Evolutionary conservation across 2,888 invertebrate species (phyloP).

Genomic region (Kuschelorhynchus macadamiae): DNA sequence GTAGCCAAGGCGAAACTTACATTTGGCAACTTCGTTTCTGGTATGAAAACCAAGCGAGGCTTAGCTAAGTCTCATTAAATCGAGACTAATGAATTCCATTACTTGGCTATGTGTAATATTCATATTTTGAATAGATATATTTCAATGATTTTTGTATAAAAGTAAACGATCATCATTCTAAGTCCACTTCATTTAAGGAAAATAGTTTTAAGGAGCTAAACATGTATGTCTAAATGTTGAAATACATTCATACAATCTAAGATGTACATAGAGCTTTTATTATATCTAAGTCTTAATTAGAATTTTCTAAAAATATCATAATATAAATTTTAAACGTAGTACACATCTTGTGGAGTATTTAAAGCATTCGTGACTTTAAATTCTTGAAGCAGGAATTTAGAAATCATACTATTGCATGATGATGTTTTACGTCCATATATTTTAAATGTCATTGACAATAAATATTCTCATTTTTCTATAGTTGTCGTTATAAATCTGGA

Average conservation of each 20-base stretch:
- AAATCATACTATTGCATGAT: slow-evolving; percentile 21
- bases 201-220: not conserved
- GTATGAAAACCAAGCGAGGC: no score
- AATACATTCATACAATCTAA: slow-evolving; percentile 12
- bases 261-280: slow-evolving; percentile 30
- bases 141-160: no score
- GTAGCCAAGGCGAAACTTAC: no score
- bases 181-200: no score
- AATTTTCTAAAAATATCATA: slow-evolving; percentile 25
- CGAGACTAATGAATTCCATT: no score
- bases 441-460: slow-evolving; percentile 41
- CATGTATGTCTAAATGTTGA: not conserved
- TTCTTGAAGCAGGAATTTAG: not conserved
- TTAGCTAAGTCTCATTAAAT: no score
- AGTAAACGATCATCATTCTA: no score
- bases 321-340: slow-evolving; percentile 1
- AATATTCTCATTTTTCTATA: slow-evolving; percentile 18
- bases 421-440: slow-evolving; percentile 23
- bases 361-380: slow-evolving; percentile 25
- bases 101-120: no score
- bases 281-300: slow-evolving; percentile 9
- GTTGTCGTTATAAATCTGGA: slow-evolving; percentile 7
- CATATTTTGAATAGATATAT: no score
- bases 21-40: no score
- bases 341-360: slow-evolving; percentile 8